Conservation (phyloP, 1,140 invertebrate genomes). For the Hestina assimilis region DNA sequence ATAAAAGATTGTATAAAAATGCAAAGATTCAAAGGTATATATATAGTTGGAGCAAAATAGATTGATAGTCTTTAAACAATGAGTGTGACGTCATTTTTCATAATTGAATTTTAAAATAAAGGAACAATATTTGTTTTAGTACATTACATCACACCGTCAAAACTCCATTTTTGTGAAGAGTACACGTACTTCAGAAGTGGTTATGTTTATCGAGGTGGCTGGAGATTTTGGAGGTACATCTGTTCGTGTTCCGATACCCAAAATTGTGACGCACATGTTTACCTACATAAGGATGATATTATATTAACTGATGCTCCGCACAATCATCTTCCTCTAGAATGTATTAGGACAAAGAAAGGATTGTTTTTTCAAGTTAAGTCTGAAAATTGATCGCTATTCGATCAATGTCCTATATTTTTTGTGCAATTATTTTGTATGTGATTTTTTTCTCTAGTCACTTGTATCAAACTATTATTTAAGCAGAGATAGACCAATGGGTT, state of each 20-base stretch:
- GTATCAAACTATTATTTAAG: too few relatives aligned
- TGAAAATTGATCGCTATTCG: too few relatives aligned
- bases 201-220: conserved; percentile 3
- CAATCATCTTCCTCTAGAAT: conserved; percentile 22
- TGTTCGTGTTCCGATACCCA: conserved; percentile 24
- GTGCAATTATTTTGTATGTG: too few relatives aligned
- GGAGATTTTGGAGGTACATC: conserved; percentile 24
- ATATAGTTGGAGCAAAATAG: too few relatives aligned
- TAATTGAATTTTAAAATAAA: too few relatives aligned
- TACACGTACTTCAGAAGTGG: conserved; percentile 21
- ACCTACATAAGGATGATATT: conserved; percentile 21
- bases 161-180: conserved; percentile 21
- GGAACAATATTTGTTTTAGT: conserved; percentile 7
- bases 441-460: too few relatives aligned
- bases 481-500: too few relatives aligned
- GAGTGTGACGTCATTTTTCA: too few relatives aligned
- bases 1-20: too few relatives aligned
- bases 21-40: too few relatives aligned
- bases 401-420: too few relatives aligned
- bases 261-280: conserved; percentile 20
- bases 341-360: conserved; percentile 21
- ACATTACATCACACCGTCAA: conserved; percentile 17
- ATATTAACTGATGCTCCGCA: conserved; percentile 14
- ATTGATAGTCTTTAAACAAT: too few relatives aligned
- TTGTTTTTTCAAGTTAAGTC: conserved; percentile 22